Percentiles rank a stretch among this genome's conserved stretches.
Evolutionary conservation across 2,113 vertebrate species (phyloP).

Genomic region (Etia nguti): DNA sequence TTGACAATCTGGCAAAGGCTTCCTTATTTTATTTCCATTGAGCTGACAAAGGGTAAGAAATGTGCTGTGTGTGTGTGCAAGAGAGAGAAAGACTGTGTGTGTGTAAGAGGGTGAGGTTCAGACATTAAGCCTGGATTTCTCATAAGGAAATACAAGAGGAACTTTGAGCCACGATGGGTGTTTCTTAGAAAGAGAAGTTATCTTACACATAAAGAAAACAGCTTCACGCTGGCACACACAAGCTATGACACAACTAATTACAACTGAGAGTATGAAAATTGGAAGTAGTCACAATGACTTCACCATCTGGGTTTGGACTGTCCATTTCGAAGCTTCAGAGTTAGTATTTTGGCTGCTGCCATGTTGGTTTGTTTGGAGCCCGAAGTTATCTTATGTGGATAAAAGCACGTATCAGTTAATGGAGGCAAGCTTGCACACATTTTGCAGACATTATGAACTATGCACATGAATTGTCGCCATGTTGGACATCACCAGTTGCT

Average conservation of each 20-base stretch:
- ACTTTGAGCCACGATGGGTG: background rate
- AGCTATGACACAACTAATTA: background rate
- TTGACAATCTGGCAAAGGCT: constrained; percentile 41
- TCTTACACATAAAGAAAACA: background rate
- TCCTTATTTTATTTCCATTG: constrained; percentile 29
- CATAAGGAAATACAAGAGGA: constrained; percentile 14
- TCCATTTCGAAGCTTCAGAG: background rate
- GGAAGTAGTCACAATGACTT: background rate
- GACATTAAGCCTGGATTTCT: constrained; percentile 8
- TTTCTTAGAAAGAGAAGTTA: background rate
- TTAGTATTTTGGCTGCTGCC: background rate
- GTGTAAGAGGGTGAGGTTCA: constrained; percentile 7
- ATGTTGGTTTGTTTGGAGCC: background rate
- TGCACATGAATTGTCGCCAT: accelerated
- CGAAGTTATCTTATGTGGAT: background rate
- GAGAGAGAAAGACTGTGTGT: background rate
- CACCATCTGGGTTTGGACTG: background rate
- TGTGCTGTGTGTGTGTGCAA: constrained; percentile 6
- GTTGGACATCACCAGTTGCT: background rate
- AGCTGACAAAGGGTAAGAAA: constrained; percentile 2
- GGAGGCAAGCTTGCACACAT: background rate
- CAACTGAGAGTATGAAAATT: background rate
- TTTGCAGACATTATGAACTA: background rate
- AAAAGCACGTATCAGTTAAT: background rate
- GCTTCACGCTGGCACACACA: background rate